Evolutionary conservation across 1,140 invertebrate species (phyloP).

Genomic region (Drosophila auraria): DNA sequence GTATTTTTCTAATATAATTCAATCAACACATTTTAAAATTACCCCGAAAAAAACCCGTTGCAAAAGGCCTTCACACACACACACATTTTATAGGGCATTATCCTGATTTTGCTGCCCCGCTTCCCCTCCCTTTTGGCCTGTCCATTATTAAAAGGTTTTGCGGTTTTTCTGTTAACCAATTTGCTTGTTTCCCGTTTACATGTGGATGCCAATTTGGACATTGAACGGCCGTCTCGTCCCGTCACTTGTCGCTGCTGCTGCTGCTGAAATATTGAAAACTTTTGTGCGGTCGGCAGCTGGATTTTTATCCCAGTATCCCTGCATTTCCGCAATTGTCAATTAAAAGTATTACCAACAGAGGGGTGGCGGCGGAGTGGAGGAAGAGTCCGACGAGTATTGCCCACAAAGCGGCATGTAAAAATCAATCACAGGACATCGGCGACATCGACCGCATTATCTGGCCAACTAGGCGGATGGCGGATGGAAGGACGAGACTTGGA

Average conservation of each 20-base stretch:
- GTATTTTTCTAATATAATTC: background rate
- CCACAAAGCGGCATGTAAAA: constrained; percentile 68
- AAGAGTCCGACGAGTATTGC: constrained; percentile 3
- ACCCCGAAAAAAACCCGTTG: background rate
- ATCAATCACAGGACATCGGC: constrained; percentile 68
- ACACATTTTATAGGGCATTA: constrained; percentile 8
- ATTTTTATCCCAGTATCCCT: constrained; percentile 54
- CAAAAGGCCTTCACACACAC: constrained; percentile 9
- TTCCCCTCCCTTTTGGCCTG: background rate
- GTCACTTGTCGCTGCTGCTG: constrained; percentile 19
- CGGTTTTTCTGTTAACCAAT: constrained; percentile 79
- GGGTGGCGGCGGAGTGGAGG: background rate
- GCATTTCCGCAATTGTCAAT: constrained; percentile 82
- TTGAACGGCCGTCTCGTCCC: constrained; percentile 44
- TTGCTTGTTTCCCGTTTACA: constrained; percentile 67
- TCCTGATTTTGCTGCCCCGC: background rate
- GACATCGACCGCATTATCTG: constrained; percentile 78
- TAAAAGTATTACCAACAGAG: constrained; percentile 70
- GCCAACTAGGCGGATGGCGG: constrained; percentile 55
- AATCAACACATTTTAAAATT: background rate
- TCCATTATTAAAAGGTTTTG: constrained; percentile 79
- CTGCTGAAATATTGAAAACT: constrained; percentile 69
- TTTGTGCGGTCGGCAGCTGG: constrained; percentile 66
- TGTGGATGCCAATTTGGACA: constrained; percentile 63
- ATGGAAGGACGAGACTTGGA: background rate